These are phyloP conservation scores for Melanaphis sacchari DNA, from an alignment of 1,140 invertebrate species.

Conservation along the genomic window DNA sequence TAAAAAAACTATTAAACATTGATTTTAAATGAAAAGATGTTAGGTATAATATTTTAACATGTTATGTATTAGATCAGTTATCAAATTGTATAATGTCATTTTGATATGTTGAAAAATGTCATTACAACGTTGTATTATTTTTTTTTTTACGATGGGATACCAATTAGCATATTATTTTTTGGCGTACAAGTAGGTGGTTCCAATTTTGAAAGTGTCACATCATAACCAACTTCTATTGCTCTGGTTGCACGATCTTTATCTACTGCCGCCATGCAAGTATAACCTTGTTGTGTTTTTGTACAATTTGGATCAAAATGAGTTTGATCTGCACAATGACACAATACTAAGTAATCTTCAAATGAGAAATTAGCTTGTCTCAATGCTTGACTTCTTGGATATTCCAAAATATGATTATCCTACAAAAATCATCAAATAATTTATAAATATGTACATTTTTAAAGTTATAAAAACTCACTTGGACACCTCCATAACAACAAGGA, in stretches of 20 bases:
- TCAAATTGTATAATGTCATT: not conserved
- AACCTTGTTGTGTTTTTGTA: conserved; percentile 75
- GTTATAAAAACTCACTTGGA: conserved; percentile 66
- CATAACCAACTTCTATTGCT: conserved; percentile 78
- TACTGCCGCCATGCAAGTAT: conserved; percentile 84
- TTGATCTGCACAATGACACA: conserved; percentile 90
- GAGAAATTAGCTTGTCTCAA: conserved; percentile 67
- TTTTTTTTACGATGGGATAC: conserved; percentile 64
- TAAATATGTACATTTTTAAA: not conserved
- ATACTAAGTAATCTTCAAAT: conserved; percentile 76
- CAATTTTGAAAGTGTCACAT: conserved; percentile 77
- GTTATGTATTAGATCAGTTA: not conserved
- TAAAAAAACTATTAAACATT: not conserved
- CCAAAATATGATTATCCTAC: conserved; percentile 70
- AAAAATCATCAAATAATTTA: conserved; percentile 29
- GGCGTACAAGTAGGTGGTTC: conserved; percentile 83
- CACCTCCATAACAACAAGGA: conserved; percentile 93
- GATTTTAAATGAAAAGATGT: not conserved
- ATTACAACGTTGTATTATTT: not conserved
- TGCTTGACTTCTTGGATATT: conserved; percentile 75
- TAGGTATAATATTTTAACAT: not conserved
- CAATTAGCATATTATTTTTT: conserved; percentile 92
- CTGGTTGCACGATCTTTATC: conserved; percentile 83
- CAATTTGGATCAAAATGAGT: conserved; percentile 72
- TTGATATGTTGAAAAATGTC: not conserved